Evolutionary conservation across 23 tunicate genomes (phyloP).

Genomic region (Phallusia fumigata): DNA sequence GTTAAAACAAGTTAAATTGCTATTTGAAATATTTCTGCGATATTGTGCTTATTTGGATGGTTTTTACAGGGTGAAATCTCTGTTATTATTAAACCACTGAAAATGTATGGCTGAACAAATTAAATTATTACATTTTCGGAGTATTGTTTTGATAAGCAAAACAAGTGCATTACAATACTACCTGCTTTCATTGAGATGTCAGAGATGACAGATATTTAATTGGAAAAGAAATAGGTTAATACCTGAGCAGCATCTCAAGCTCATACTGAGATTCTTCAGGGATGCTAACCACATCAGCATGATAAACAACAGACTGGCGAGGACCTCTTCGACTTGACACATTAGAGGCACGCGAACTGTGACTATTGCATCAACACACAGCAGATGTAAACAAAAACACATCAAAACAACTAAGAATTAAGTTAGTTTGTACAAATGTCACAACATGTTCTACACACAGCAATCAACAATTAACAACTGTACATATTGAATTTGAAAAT

Average conservation of each 20-base stretch:
- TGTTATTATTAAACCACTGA: too few species aligned
- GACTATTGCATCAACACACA: neutral
- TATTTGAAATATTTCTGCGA: too few species aligned
- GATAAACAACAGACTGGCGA: neutral
- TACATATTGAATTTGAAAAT: neutral
- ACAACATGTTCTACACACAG: neutral
- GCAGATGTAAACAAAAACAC: neutral
- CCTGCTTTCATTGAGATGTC: too few species aligned
- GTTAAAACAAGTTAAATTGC: too few species aligned
- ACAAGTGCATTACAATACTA: too few species aligned
- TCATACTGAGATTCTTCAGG: neutral
- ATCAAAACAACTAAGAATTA: neutral
- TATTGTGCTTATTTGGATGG: too few species aligned
- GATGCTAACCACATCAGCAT: slow-evolving; percentile 19
- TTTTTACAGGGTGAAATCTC: too few species aligned
- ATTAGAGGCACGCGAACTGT: neutral
- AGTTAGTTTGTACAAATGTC: neutral
- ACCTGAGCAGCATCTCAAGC: slow-evolving; percentile 18
- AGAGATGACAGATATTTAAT: too few species aligned
- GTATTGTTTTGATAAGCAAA: too few species aligned
- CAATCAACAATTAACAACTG: neutral
- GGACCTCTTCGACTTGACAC: neutral
- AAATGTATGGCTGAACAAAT: too few species aligned
- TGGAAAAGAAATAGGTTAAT: too few species aligned
- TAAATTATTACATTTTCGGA: too few species aligned